Base-by-base conservation (phyloP, 2,888 invertebrate species). In the Microctonus aethiopoides region DNA sequence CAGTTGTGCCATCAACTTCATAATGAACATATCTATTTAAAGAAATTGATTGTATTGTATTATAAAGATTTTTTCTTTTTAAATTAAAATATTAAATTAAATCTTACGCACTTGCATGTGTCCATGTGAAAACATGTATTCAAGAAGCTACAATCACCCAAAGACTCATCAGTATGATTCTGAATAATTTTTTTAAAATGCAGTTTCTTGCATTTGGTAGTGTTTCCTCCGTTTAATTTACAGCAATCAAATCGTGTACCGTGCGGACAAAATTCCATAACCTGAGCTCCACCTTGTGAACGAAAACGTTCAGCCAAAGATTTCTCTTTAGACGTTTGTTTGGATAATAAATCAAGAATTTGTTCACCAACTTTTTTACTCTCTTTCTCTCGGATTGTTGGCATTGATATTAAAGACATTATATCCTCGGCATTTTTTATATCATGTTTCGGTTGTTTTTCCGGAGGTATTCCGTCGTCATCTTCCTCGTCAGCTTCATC, bases 121-220 rank as follows among this genome's bases (percentile, higher is more conserved):
- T 98, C 98, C 98, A 99, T 98, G 84, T 99, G 98, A 84, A 99
- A 99, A 86, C 98, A 99, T 0, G 98, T 99, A 86, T 99, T 99
- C 2, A 99, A 89, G 86, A 99, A 99, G 20, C 98, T 98, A 84
- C 98, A 99, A 86, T 99, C 99, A 0, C 99, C 98, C 1, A 98
- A 89, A 0, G 95, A 91, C 87, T 97, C 97, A 83, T 98, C 98
- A 0, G 98, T 99, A 84, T 98, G 98, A 65, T 92, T 90, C 85
- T 95, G 97, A 74, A 98, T 97, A 74, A 99, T 98, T 89, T 98
- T 98, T 84, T 95, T 94, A 84, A 99, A 99, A 88, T 99, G 98
- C 59, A 99, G 89, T 82, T 97, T 96, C 77, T 92, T 93, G 87
- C 98, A 99, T 70, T 90, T 89, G 24, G 46, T 36, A 20, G 56